Evolutionary conservation across 2,888 invertebrate genomes (phyloP).

Genomic region (Drosophila suboccidentalis): DNA sequence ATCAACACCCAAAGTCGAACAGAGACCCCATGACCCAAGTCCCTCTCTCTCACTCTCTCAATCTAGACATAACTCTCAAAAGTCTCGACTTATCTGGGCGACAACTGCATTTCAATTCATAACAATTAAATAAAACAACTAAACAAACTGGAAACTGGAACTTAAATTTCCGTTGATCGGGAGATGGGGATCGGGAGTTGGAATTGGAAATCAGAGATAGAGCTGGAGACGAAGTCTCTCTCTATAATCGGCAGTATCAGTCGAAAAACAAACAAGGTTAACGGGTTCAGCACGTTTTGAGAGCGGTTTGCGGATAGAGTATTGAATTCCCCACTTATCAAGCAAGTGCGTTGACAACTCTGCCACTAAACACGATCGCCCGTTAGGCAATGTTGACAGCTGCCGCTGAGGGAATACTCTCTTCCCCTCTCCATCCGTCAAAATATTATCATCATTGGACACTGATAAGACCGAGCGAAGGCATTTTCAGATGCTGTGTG

Average conservation of each 20-base stretch:
- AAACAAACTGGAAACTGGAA: constrained; percentile 16
- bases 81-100: constrained; percentile 50
- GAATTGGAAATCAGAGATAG: constrained; percentile 1
- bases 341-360: constrained; percentile 34
- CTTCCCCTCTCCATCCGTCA: not conserved
- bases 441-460: constrained; percentile 27
- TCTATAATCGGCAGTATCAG: constrained; percentile 13
- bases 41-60: not conserved
- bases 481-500: constrained; percentile 2
- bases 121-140: constrained; percentile 71
- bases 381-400: constrained; percentile 48
- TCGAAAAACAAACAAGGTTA: constrained; percentile 20
- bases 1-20: constrained; percentile 59
- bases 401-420: constrained; percentile 17
- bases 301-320: not conserved
- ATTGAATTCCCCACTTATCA: constrained; percentile 36
- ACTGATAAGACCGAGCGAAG: constrained; percentile 23
- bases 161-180: constrained; percentile 7
- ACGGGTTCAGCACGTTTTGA: constrained; percentile 41
- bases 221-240: constrained; percentile 7
- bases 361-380: constrained; percentile 36
- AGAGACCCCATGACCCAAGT: constrained; percentile 14
- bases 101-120: constrained; percentile 75
- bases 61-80: constrained; percentile 17
- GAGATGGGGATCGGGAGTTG: not conserved